A percentile compares a stretch with the other conserved stretches of the same genome.
Conservation (phyloP, 2,113 vertebrate genomes). For the Phoxinus phoxinus region DNA sequence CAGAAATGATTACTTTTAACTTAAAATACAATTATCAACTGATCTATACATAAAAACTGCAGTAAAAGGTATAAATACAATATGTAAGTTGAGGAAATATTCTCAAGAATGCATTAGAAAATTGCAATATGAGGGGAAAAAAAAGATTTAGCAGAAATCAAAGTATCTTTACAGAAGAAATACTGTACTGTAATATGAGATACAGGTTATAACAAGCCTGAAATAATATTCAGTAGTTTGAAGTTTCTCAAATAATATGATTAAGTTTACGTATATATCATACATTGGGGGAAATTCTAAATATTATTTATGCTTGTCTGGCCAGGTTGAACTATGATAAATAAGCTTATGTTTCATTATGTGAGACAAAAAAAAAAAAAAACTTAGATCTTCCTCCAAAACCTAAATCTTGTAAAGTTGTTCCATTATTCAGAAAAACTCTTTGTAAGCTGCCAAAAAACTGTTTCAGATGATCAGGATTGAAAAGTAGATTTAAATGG, state of each 20-base stretch:
- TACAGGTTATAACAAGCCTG: slow-evolving; percentile 32
- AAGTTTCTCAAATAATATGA: slow-evolving; percentile 30
- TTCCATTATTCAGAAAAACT: not conserved
- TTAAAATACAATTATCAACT: not conserved
- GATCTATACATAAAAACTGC: slow-evolving; percentile 42
- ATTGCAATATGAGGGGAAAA: no score
- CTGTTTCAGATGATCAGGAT: slow-evolving; percentile 28
- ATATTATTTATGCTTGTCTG: not conserved
- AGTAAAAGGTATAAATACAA: slow-evolving; percentile 50
- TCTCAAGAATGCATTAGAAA: slow-evolving; percentile 25
- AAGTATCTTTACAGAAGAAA: not conserved
- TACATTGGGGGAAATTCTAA: not conserved
- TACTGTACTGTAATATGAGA: not conserved
- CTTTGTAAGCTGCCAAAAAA: slow-evolving; percentile 1
- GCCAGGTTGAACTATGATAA: not conserved
- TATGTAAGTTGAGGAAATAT: slow-evolving; percentile 23
- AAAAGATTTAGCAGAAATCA: no score
- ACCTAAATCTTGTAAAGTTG: not conserved
- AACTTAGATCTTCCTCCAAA: not conserved
- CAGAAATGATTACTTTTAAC: slow-evolving; percentile 29
- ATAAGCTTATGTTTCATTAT: not conserved
- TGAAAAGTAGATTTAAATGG: not conserved
- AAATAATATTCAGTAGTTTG: slow-evolving; percentile 27
- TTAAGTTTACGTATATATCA: not conserved
- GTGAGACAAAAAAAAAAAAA: no score